Evolutionary conservation across 2,113 vertebrate genomes (phyloP).

Genomic region (Galemys pyrenaicus): DNA sequence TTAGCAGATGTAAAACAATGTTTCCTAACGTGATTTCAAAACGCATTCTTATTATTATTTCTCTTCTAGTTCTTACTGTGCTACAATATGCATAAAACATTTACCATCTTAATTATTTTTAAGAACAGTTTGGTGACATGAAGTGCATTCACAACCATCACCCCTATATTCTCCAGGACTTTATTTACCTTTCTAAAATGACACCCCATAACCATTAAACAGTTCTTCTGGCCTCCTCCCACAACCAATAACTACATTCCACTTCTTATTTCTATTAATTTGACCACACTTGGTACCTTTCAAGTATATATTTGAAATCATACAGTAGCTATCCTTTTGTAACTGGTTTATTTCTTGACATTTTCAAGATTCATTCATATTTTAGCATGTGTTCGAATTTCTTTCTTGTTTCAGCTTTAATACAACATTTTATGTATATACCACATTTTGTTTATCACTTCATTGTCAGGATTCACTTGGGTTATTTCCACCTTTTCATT

Average conservation of each 20-base stretch:
- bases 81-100: too few species aligned
- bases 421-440: too few species aligned
- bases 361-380: neutral
- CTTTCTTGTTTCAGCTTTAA: neutral
- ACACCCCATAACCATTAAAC: neutral
- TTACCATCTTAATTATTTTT: too few species aligned
- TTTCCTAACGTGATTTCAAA: too few species aligned
- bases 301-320: neutral
- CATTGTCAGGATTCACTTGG: neutral
- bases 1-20: too few species aligned
- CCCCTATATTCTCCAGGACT: neutral
- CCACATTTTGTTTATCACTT: neutral
- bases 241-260: neutral
- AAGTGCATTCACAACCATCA: neutral
- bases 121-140: neutral
- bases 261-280: neutral
- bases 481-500: neutral
- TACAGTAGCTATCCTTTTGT: neutral
- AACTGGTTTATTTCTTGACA: neutral
- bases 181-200: neutral
- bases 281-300: too few species aligned
- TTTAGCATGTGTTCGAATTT: neutral
- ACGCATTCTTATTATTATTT: too few species aligned
- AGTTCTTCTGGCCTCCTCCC: neutral
- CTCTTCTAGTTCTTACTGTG: too few species aligned